A percentile compares a stretch with the other conserved stretches of the same genome.
Evolutionary conservation across 2,888 invertebrate genomes (phyloP).

Genomic region (Amblyjoppa proteus): DNA sequence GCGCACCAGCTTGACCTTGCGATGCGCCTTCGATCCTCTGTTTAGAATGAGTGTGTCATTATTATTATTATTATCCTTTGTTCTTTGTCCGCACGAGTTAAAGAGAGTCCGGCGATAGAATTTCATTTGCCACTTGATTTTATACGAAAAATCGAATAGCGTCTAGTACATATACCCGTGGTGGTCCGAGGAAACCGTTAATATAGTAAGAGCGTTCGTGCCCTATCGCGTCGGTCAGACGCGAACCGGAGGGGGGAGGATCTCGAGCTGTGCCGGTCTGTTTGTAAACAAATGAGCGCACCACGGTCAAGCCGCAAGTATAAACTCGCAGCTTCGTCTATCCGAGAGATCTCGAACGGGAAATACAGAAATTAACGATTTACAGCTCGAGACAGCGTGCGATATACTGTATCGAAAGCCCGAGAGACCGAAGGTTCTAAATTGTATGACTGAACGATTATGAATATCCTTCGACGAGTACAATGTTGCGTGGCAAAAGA

Average conservation of each 20-base stretch:
- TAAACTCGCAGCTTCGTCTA: conserved; percentile 11
- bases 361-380: conserved; percentile 10
- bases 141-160: conserved; percentile 2
- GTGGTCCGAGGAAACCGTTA: neutral
- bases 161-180: neutral
- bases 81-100: conserved; percentile 1
- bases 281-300: conserved; percentile 66
- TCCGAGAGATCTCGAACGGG: conserved; percentile 24
- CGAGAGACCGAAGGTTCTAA: neutral
- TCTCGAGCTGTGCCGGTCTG: conserved; percentile 17
- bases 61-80: neutral
- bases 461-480: neutral
- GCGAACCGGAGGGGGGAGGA: neutral
- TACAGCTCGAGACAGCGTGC: neutral
- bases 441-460: neutral
- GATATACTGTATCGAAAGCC: neutral
- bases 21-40: neutral
- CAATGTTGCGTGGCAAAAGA: conserved; percentile 11
- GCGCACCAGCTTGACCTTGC: neutral
- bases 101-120: neutral
- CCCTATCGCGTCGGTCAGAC: conserved; percentile 2
- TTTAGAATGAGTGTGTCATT: neutral
- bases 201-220: conserved; percentile 5
- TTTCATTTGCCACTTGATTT: neutral
- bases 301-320: conserved; percentile 28